Evolutionary conservation across 2,113 vertebrate species (phyloP).

Genomic region (Petrocephalus zakoni): DNA sequence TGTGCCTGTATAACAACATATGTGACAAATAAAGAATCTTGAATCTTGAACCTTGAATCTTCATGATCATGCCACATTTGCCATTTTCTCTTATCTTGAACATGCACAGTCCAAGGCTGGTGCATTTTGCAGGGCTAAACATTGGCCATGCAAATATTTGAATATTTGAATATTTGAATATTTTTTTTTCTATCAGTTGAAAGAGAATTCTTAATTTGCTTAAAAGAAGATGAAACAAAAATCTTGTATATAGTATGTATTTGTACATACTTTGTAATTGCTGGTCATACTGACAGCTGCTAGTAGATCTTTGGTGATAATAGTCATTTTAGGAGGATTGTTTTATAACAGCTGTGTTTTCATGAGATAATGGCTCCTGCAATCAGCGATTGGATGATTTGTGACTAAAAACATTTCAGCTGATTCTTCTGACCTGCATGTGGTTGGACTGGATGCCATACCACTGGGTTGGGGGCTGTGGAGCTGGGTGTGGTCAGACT

Average conservation of each 20-base stretch:
- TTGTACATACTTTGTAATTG: not conserved
- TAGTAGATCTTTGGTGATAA: not conserved
- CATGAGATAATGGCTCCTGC: not conserved
- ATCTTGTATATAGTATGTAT: not conserved
- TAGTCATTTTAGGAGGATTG: not conserved
- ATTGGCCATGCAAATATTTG: not conserved
- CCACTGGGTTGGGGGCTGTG: not conserved
- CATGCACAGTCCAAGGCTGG: not conserved
- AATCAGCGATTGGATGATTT: not conserved
- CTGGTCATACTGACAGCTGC: not conserved
- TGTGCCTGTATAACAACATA: too few relatives aligned
- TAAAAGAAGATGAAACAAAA: not conserved
- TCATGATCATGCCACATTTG: not conserved
- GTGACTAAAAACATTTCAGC: not conserved
- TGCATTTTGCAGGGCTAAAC: not conserved
- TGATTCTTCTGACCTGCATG: not conserved
- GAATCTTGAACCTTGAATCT: too few relatives aligned
- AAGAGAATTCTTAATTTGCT: not conserved
- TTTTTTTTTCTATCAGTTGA: too few relatives aligned
- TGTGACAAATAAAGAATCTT: too few relatives aligned
- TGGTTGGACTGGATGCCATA: not conserved
- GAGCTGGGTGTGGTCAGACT: too few relatives aligned
- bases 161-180: too few relatives aligned
- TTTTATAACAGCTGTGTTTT: not conserved
- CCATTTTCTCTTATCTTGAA: not conserved